phyloP scores from a whole-genome alignment of 2,888 invertebrate genomes.

The Tribolium freemani region DNA sequence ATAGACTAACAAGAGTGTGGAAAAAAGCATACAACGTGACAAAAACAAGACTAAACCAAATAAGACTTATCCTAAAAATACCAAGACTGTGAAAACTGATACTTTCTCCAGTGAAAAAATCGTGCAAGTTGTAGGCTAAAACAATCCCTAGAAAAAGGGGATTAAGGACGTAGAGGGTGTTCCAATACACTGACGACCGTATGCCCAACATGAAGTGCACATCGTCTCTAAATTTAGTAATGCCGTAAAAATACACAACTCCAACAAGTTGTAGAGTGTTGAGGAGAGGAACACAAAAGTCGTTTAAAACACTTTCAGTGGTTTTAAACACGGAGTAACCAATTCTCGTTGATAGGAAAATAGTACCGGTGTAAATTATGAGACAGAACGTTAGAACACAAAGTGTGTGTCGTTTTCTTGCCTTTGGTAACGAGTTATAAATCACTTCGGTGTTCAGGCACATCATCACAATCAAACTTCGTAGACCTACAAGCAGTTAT shows the following conservation, averaged over 20 bases:
- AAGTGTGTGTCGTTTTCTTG: not conserved
- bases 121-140: conserved; percentile 3
- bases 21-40: conserved; percentile 7
- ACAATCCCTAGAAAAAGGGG: conserved; percentile 23
- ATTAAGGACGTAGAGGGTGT: conserved; percentile 29
- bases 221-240: conserved; percentile 44
- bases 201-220: conserved; percentile 51
- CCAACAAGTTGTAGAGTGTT: conserved; percentile 15
- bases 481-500: conserved; percentile 1
- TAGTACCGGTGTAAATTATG: not conserved
- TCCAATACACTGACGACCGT: conserved; percentile 40
- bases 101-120: conserved; percentile 1
- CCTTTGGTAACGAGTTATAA: not conserved
- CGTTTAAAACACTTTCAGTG: not conserved
- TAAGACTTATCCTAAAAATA: not conserved
- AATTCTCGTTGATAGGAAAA: conserved; percentile 15
- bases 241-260: conserved; percentile 40
- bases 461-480: conserved; percentile 27
- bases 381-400: conserved; percentile 4
- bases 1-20: not conserved
- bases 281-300: conserved; percentile 10
- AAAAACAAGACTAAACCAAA: not conserved
- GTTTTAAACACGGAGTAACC: conserved; percentile 8
- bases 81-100: not conserved
- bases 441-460: conserved; percentile 1